Conservation (phyloP, 2,797 vertebrate species). For the Liparis tanakae region DNA sequence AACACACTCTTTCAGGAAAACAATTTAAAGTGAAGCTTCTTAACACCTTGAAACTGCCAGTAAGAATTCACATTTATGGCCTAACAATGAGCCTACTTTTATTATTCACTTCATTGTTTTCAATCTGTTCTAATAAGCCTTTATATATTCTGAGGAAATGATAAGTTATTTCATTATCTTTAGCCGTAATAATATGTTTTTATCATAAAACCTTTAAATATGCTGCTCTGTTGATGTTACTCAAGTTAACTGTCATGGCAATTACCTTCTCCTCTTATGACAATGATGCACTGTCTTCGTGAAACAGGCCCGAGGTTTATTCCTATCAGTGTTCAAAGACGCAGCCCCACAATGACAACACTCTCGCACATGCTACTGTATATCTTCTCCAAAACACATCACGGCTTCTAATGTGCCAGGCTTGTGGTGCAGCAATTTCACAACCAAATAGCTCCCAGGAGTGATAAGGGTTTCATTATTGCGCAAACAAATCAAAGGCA, state of each 20-base stretch:
- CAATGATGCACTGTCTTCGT: conserved; percentile 58
- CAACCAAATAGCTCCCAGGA: conserved; percentile 80
- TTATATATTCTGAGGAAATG: conserved; percentile 14
- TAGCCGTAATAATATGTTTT: conserved; percentile 1
- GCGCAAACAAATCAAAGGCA: conserved; percentile 81
- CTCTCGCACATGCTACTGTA: conserved; percentile 60
- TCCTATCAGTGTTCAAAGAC: conserved; percentile 66
- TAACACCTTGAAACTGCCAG: background rate
- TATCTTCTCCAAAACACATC: conserved; percentile 77
- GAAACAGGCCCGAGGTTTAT: conserved; percentile 55
- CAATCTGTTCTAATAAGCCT: background rate
- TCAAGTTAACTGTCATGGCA: conserved; percentile 49
- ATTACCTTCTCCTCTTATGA: conserved; percentile 57
- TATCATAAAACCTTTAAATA: conserved; percentile 13
- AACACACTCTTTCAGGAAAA: conserved; percentile 1
- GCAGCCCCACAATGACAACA: conserved; percentile 65
- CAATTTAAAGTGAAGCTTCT: conserved; percentile 2
- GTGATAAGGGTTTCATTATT: conserved; percentile 83
- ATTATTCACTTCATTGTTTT: conserved; percentile 13
- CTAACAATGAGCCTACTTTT: background rate
- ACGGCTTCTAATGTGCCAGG: conserved; percentile 76
- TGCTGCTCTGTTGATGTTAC: conserved; percentile 42
- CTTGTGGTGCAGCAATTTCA: conserved; percentile 78
- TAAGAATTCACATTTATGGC: background rate
- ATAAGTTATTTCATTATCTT: conserved; percentile 27